phyloP scores from a whole-genome alignment of 2,888 invertebrate species.

The Pseudococcus longispinus region DNA sequence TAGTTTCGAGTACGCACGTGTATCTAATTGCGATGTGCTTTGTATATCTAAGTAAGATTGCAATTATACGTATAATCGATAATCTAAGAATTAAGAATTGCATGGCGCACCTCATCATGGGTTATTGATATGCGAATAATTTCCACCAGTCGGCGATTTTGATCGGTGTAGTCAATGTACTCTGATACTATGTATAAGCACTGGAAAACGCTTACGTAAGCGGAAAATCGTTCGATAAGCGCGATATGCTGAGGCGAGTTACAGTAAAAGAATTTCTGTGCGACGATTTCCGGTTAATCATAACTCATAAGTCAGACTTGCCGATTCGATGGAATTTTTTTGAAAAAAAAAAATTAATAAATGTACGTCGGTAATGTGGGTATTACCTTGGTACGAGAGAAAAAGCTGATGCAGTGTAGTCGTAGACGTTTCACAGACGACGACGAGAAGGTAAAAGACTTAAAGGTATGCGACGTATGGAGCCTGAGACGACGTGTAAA shows the following conservation, averaged over 20 bases:
- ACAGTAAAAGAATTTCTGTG: background rate
- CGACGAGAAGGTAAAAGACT: background rate
- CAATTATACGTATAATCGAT: slow-evolving; percentile 14
- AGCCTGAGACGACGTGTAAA: background rate
- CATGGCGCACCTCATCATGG: background rate
- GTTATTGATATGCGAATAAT: slow-evolving; percentile 24
- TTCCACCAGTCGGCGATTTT: background rate
- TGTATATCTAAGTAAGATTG: background rate
- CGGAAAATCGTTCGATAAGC: background rate
- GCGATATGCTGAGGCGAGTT: background rate
- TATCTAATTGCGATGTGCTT: background rate
- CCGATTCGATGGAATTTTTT: background rate
- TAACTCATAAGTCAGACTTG: background rate
- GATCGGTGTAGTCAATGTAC: background rate
- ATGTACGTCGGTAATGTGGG: background rate
- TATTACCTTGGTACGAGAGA: background rate
- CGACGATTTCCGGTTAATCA: slow-evolving; percentile 26
- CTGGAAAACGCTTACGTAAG: background rate
- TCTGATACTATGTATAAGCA: background rate
- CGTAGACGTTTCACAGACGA: background rate
- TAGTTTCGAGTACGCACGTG: background rate
- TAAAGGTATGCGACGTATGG: background rate
- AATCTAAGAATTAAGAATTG: background rate
- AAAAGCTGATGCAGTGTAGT: background rate
- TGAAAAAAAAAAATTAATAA: background rate